Evolutionary conservation across 1,140 invertebrate genomes (phyloP).

Genomic region (Microplitis mediator): DNA sequence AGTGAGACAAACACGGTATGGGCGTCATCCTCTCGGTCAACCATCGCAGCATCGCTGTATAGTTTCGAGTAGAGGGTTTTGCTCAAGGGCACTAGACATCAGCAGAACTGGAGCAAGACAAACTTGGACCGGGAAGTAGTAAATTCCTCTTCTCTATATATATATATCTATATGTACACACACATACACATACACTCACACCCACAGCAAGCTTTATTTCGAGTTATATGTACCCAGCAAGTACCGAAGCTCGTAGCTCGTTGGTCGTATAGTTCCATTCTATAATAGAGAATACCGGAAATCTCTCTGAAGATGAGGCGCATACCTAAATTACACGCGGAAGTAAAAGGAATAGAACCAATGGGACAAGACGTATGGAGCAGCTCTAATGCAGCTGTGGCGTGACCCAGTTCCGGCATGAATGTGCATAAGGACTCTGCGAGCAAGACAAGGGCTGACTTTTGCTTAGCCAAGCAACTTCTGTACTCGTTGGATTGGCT

Average conservation of each 20-base stretch:
- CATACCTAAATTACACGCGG: background rate
- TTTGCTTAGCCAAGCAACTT: conserved; percentile 20
- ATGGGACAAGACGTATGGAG: background rate
- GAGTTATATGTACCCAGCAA: too few species aligned
- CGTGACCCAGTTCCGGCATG: conserved; percentile 16
- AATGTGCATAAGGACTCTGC: background rate
- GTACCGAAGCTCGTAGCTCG: background rate
- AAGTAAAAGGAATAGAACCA: conserved; percentile 23
- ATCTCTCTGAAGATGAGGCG: conserved; percentile 10
- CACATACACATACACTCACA: too few species aligned
- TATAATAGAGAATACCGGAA: conserved; percentile 16
- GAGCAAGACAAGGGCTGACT: background rate
- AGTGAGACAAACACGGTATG: background rate
- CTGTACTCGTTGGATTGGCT: conserved; percentile 9
- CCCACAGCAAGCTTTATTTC: too few species aligned
- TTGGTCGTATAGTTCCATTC: background rate
- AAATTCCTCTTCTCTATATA: background rate
- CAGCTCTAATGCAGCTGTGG: background rate
- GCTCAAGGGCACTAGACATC: conserved; percentile 36
- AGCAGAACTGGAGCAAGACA: conserved; percentile 43
- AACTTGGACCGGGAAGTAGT: background rate
- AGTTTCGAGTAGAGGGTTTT: conserved; percentile 19
- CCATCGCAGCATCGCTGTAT: conserved; percentile 16
- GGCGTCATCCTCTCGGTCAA: conserved; percentile 16
- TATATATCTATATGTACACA: too few species aligned